Evolutionary conservation across 2,113 vertebrate species (phyloP), one percentile per base, ranked within the genome.

Genomic region (Myrmecophaga tridactyla): DNA sequence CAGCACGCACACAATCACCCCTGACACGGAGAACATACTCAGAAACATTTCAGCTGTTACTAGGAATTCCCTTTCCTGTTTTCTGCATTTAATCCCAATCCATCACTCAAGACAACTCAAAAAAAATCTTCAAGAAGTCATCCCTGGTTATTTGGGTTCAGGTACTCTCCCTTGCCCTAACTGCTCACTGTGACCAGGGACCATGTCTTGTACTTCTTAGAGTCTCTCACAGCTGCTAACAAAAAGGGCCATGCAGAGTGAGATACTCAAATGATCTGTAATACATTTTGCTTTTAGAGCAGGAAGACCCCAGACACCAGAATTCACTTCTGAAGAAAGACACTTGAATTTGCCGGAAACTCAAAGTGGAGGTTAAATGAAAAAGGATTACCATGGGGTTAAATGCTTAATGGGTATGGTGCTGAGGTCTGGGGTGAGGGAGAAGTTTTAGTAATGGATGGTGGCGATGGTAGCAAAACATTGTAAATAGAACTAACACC

Each of bases 1-100:
- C 97, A 99, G 92, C 83, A 99, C 75, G 65, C 99, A 99, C 92
- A 99, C 98, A 0, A 98, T 99, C 43, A 99, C 97, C 11, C 99
- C 99, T 99, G 82, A 96, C 29, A 78, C 29, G 97, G 6, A 95
- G 81, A 48, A 94, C 14, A 95, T 12, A 62, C 1, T 27, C 8
- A 1, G 21, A 21, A 6, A 94, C 65, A 86, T 56, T 67, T 39
- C 36, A 72, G 72, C 18, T 58, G 25, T 78, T 46, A 48, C 1
- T 4, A 87, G 62, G 62, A 69, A 77, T 72, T 62, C 51, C 43
- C 5, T 76, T 70, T 27, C 46, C 62, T 36, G 2, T 46, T 60
- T 56, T 51, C 62, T 89, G 67, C 48, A 65, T 9, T 39, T 41
- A 75, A 13, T 89, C 15, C 41, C 86, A 43, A 65, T 53, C 43